Percentiles rank a stretch among this genome's conserved stretches.
These are phyloP conservation scores for Euwallacea similis DNA, from an alignment of 1,140 invertebrate genomes.

Conservation along the genomic window DNA sequence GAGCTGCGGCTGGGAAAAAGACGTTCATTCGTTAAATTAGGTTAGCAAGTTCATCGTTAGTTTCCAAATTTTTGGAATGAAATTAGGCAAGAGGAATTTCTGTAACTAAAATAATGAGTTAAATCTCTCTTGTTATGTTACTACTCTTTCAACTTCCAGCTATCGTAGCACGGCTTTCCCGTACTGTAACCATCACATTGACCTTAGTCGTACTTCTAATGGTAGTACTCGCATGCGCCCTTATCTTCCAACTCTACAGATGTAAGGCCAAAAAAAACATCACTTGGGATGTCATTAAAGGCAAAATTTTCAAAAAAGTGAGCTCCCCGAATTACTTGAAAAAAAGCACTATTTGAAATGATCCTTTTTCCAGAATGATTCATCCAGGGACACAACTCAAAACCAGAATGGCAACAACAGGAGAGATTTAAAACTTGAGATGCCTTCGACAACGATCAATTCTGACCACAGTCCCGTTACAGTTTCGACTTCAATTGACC, in stretches of 20 bases:
- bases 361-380: conserved; percentile 1
- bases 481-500: conserved; percentile 49
- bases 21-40: too few relatives aligned
- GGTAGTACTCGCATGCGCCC: conserved; percentile 36
- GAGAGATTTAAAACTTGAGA: conserved; percentile 48
- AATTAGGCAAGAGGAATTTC: too few relatives aligned
- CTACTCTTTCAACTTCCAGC: conserved; percentile 38
- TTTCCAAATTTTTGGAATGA: too few relatives aligned
- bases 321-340: neutral
- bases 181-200: conserved; percentile 42
- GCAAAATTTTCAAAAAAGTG: conserved; percentile 44
- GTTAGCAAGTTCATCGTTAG: too few relatives aligned
- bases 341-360: neutral
- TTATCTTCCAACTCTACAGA: conserved; percentile 43
- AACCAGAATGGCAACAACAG: conserved; percentile 38
- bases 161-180: conserved; percentile 41
- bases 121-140: too few relatives aligned
- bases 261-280: conserved; percentile 49
- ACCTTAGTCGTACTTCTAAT: conserved; percentile 45
- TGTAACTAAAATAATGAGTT: too few relatives aligned
- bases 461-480: conserved; percentile 50
- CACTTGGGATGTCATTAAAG: conserved; percentile 41
- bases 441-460: conserved; percentile 40
- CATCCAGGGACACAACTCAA: conserved; percentile 11
- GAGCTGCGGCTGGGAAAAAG: too few relatives aligned